Base-by-base conservation (phyloP, 1,140 invertebrate genomes). In the Drosophila willistoni region DNA sequence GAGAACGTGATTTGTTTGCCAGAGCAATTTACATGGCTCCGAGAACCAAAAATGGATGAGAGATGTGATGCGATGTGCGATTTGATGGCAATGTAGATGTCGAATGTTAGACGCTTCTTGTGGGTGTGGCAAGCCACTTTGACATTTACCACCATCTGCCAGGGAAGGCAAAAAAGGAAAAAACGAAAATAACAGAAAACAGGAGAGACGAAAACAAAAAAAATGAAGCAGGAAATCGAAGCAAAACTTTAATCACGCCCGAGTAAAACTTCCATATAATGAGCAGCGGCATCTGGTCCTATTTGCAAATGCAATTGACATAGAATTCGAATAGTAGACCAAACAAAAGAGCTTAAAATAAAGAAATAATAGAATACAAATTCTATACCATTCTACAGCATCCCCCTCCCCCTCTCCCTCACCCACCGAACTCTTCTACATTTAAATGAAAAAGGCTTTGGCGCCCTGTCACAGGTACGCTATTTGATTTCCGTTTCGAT, bases 1-100 rank as follows among this genome's bases (percentile, higher is more conserved):
- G 56, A 36, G 22, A 69, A 78, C 75, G 75, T 78, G 75, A 78
- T 78, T 78, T 78, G 71, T 78, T 78, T 78, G 71, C 75, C 67
- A 64, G 66, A 74, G 72, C 72, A 78, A 78, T 78, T 78, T 78
- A 74, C 71, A 78, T 74, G 75, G 57, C 67, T 25, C 47, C 61
- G 47, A 57, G 33, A 69, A 47, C 64, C 55, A 36, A 19, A 42
- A 61, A 63, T 62, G 54, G 55, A 29, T 56, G 55, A 14, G 55
- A 59, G 56, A 59, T 59, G 56, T 17, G n/a, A 51, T 51, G 44
- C 44, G 44, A 51, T 51, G 44, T 51, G 44, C 17, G 44, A 51
- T 51, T 51, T 51, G 44, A 51, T 22, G 44, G 44, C 44, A 51
- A 51, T 22, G 44, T 51, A 17, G 44, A 51, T 51, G 44, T 51